These are phyloP conservation scores for Lysandra bellargus DNA, from an alignment of 2,888 invertebrate genomes.

Conservation along the genomic window DNA sequence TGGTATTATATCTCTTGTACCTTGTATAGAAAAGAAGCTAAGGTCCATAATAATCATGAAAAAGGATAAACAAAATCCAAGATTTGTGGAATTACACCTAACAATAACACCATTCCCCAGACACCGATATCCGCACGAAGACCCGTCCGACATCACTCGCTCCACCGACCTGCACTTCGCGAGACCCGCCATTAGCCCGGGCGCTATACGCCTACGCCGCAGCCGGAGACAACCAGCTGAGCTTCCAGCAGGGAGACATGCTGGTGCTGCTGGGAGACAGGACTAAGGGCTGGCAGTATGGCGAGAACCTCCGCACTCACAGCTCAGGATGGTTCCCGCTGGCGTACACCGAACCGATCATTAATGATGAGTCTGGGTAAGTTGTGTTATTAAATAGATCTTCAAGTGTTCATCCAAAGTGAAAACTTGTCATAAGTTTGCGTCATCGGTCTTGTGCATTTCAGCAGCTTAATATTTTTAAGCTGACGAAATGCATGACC, in stretches of 20 bases:
- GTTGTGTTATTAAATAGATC: conserved; percentile 43
- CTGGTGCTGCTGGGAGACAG: conserved; percentile 93
- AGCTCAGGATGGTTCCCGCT: conserved; percentile 97
- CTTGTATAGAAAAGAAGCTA: no score
- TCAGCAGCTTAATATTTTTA: background rate
- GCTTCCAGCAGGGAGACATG: conserved; percentile 94
- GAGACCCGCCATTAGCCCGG: conserved; percentile 89
- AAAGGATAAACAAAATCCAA: no score
- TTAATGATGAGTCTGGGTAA: conserved; percentile 84
- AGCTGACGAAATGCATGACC: no score
- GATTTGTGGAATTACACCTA: no score
- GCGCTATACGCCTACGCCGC: conserved; percentile 95
- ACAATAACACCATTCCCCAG: conserved; percentile 45
- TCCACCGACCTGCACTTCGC: conserved; percentile 75
- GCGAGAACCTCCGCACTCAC: conserved; percentile 95
- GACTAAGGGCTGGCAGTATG: conserved; percentile 98
- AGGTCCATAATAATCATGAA: no score
- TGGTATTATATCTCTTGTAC: no score
- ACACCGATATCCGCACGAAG: conserved; percentile 60
- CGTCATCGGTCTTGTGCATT: no score
- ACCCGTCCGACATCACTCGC: conserved; percentile 85
- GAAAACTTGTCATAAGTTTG: background rate
- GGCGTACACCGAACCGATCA: conserved; percentile 93
- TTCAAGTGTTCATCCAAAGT: background rate
- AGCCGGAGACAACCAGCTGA: conserved; percentile 93